phyloP scores from a whole-genome alignment of 2,888 invertebrate species.

The Amaurobius ferox region DNA sequence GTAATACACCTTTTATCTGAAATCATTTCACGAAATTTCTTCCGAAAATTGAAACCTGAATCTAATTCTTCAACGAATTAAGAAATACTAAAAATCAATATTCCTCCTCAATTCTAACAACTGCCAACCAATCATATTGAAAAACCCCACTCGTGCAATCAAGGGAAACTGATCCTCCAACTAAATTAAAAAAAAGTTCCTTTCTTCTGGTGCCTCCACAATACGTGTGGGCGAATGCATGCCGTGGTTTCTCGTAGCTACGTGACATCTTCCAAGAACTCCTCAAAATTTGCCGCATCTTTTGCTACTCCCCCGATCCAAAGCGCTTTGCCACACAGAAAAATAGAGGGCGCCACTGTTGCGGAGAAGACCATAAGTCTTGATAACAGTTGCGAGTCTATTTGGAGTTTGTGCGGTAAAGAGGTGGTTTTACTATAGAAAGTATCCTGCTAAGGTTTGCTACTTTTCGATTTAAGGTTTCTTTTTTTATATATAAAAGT shows the following conservation, averaged over 20 bases:
- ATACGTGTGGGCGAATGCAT: constrained; percentile 30
- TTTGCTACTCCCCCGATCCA: neutral
- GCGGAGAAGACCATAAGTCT: neutral
- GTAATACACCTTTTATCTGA: too few species aligned
- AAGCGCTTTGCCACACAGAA: constrained; percentile 5
- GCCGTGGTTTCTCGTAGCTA: constrained; percentile 1
- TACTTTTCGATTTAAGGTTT: too few species aligned
- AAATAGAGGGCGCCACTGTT: constrained; percentile 28
- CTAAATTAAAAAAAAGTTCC: neutral
- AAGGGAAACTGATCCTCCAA: neutral
- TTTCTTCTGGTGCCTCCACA: neutral
- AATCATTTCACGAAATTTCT: too few species aligned
- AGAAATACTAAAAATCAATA: too few species aligned
- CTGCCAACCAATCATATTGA: neutral
- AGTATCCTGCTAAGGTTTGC: neutral
- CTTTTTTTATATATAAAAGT: too few species aligned
- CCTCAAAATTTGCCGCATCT: neutral
- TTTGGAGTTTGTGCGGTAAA: neutral
- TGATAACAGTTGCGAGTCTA: neutral
- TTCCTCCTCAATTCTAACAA: neutral
- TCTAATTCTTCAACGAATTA: too few species aligned
- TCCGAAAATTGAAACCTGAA: too few species aligned
- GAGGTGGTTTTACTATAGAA: neutral
- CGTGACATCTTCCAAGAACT: constrained; percentile 47
- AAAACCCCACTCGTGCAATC: constrained; percentile 6